phyloP scores from a whole-genome alignment of 2,797 vertebrate species.

The Scleropages formosus region DNA sequence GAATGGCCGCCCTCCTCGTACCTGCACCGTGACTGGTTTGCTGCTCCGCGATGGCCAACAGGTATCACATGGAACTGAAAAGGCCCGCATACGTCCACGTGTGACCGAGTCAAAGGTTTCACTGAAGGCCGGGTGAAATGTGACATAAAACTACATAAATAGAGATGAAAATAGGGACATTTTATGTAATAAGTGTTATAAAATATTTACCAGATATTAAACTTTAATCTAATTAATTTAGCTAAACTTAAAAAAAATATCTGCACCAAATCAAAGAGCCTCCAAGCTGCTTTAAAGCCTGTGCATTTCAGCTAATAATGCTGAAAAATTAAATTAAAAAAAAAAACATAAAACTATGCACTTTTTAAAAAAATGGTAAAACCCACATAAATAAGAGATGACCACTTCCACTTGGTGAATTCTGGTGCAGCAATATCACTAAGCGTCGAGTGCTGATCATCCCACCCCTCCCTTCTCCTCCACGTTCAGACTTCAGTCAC shows the following conservation, averaged over 20 bases:
- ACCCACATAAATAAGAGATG: slow-evolving; percentile 8
- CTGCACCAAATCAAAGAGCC: no score
- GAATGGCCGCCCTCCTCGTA: slow-evolving; percentile 65
- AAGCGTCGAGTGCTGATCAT: slow-evolving; percentile 2
- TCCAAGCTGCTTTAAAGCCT: background rate
- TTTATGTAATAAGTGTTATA: no score
- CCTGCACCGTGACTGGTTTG: slow-evolving; percentile 67
- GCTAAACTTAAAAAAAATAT: no score
- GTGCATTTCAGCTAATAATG: background rate
- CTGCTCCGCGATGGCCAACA: slow-evolving; percentile 65
- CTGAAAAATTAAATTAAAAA: background rate
- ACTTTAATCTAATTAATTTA: no score
- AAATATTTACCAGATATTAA: no score
- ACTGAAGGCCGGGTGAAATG: background rate
- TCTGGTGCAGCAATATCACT: background rate
- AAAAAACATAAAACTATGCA: background rate
- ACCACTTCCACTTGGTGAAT: no score
- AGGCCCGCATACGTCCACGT: background rate
- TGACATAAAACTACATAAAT: no score
- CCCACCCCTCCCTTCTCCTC: slow-evolving; percentile 27
- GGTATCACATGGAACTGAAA: slow-evolving; percentile 57
- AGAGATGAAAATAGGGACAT: no score
- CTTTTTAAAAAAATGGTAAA: slow-evolving; percentile 8
- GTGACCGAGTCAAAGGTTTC: background rate
- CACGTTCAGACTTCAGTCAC: slow-evolving; percentile 68